Evolutionary conservation across 2,888 invertebrate species (phyloP), one percentile per base, ranked within the genome.

Genomic region (Caenorhabditis wallacei): DNA sequence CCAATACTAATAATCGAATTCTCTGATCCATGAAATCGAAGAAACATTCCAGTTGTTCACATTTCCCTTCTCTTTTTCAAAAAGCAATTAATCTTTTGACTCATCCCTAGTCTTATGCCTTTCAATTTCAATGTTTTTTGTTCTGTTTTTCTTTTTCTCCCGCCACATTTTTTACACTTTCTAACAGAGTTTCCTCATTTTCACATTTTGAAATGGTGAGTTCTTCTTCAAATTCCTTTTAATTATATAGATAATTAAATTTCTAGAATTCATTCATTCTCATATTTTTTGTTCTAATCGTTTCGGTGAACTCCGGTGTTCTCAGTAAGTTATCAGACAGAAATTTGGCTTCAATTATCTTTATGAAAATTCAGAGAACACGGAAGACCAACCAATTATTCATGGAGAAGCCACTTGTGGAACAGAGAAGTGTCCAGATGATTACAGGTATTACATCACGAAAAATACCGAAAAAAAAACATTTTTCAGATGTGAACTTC

Each of bases 71-170:
- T 48, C 43, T 22, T 30, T 37, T 54, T 40, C 53, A n/a, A 48
- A 48, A n/a, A 20, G 48, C 63, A 35, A 72, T 72, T 63, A 72
- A 72, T 72, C 72, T 63, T 63, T 63, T 63, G 72, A 72, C 72
- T 72, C 72, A 72, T 54, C 53, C 63, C 16, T 40, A 11, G 37
- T 20, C 63, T 53, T 37, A 54, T 59, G 63, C 53, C 35, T 59
- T 48, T 24, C 59, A 61, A 46, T 48, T 66, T 40, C 13, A 40
- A 40, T 40, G 40, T 40, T 40, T 40, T 26, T 63, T 61, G n/a
- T n/a, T n/a, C 16, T 56, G 40, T 56, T n/a, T 46, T 11, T 71
- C 26, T 35, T 40, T 66, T 35, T 22, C 18, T 26, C 35, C 8
- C 30, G 8, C 1, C 16, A 22, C 16, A 30, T 26, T 18, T 56